Evolutionary conservation across 2,888 invertebrate genomes (phyloP).

Genomic region (Polymixis flavicincta): DNA sequence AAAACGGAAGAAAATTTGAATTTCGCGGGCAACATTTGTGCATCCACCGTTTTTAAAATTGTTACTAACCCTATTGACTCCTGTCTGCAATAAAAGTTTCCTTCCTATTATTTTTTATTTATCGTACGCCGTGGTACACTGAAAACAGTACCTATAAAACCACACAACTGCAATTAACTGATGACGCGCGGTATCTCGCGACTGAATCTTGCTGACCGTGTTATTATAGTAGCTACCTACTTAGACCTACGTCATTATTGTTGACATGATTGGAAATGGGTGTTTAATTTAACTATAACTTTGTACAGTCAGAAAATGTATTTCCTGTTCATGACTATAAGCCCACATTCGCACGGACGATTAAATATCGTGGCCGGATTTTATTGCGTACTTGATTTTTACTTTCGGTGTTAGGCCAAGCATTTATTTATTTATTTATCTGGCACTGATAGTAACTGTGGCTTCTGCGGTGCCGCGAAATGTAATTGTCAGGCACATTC

Average conservation of each 20-base stretch:
- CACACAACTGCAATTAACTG: constrained; percentile 19
- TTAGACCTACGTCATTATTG: constrained; percentile 11
- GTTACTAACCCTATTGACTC: no score
- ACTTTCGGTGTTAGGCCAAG: no score
- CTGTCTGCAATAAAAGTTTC: no score
- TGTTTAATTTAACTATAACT: not conserved
- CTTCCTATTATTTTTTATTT: not conserved
- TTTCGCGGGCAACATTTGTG: no score
- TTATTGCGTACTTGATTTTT: no score
- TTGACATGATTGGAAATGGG: constrained; percentile 6
- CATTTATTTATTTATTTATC: no score
- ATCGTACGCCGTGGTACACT: not conserved
- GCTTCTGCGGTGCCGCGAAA: no score
- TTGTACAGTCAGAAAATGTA: not conserved
- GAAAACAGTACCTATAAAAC: constrained; percentile 14
- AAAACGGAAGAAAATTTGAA: not conserved
- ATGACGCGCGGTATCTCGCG: constrained; percentile 35
- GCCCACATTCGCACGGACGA: no score
- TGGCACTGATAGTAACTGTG: no score
- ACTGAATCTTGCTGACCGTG: constrained; percentile 7
- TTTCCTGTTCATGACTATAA: not conserved
- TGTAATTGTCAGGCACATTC: no score
- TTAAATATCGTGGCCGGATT: no score
- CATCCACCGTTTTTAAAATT: no score
- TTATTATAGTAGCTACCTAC: not conserved